A percentile compares a stretch with the other conserved stretches of the same genome.
These are phyloP conservation scores for Rotaria magnacalcarata DNA, from an alignment of 2,888 invertebrate species.

Conservation along the genomic window DNA sequence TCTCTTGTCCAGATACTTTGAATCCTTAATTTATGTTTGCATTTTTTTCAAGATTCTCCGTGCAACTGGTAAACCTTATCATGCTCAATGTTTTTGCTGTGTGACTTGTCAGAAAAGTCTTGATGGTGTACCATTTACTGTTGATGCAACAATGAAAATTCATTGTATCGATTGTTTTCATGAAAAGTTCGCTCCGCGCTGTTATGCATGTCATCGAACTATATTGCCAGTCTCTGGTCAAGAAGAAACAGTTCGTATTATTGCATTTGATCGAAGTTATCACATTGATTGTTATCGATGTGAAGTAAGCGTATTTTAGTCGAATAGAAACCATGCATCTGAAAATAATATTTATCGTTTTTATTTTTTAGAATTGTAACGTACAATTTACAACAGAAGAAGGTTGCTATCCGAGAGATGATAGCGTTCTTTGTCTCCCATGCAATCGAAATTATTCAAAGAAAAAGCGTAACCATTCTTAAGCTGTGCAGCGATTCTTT, in stretches of 20 bases:
- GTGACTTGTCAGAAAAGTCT: constrained; percentile 79
- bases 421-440: constrained; percentile 88
- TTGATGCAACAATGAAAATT: constrained; percentile 93
- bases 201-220: constrained; percentile 89
- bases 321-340: constrained; percentile 37
- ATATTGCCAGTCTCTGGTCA: constrained; percentile 95
- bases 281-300: constrained; percentile 81
- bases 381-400: constrained; percentile 63
- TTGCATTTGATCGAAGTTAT: constrained; percentile 92
- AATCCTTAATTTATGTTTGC: too few relatives aligned
- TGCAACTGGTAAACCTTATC: constrained; percentile 94
- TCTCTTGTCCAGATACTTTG: too few relatives aligned
- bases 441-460: constrained; percentile 73
- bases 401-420: constrained; percentile 92
- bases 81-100: constrained; percentile 92
- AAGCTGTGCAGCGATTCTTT: not conserved
- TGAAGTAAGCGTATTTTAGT: constrained; percentile 57
- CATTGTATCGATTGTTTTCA: constrained; percentile 99
- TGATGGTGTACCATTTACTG: constrained; percentile 97
- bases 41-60: constrained; percentile 67
- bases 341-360: constrained; percentile 6
- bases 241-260: constrained; percentile 93
- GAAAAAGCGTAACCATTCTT: not conserved
- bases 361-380: constrained; percentile 78
- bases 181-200: constrained; percentile 93